phyloP scores from a whole-genome alignment of 2,113 vertebrate species.

The Mus musculus region DNA sequence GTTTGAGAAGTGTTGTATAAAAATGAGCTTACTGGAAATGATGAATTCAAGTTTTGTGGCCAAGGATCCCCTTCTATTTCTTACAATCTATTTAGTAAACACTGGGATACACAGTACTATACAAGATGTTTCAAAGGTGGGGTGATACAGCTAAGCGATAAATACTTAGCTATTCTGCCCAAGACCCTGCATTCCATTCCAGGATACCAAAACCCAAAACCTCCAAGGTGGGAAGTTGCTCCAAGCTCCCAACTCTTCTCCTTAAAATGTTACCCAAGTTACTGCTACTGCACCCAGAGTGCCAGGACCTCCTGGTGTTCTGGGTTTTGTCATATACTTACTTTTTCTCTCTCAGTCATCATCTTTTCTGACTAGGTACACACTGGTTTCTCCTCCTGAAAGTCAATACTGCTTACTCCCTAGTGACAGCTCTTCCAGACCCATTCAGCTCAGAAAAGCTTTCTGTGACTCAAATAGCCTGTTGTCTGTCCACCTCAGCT shows the following conservation, averaged over 20 bases:
- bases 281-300: background rate
- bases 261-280: background rate
- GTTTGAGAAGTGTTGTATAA: background rate
- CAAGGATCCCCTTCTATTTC: background rate
- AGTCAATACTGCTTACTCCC: no score
- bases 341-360: no score
- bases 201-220: rapidly evolving
- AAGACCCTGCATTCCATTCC: background rate
- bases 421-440: background rate
- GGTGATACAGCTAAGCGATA: no score
- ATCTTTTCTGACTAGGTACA: background rate
- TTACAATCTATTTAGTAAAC: no score
- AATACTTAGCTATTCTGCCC: background rate
- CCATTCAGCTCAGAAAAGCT: background rate
- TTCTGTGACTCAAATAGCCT: background rate
- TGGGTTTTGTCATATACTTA: rapidly evolving
- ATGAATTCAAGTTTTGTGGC: background rate
- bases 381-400: background rate
- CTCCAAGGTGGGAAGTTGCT: background rate
- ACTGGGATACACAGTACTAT: background rate
- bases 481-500: background rate
- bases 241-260: background rate
- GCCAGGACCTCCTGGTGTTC: background rate
- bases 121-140: no score
- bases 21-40: background rate